A percentile compares a stretch with the other conserved stretches of the same genome.
These are phyloP conservation scores for Rhamnusium bicolor DNA, from an alignment of 2,888 invertebrate species.

Conservation along the genomic window DNA sequence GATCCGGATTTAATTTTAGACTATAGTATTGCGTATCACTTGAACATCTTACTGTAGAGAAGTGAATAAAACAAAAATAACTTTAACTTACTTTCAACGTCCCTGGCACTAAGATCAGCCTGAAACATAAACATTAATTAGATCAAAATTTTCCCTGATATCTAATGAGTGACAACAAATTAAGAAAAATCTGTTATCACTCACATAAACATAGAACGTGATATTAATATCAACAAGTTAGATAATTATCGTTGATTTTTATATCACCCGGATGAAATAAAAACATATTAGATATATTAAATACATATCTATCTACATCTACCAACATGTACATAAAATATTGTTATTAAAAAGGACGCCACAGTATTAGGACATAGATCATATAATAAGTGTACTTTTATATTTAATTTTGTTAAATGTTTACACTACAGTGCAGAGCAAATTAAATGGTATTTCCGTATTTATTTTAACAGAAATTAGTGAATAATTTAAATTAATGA, in stretches of 20 bases:
- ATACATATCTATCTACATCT: constrained; percentile 12
- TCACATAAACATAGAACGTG: neutral
- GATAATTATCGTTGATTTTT: neutral
- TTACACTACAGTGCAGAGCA: constrained; percentile 15
- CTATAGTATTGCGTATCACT: constrained; percentile 43
- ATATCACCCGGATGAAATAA: neutral
- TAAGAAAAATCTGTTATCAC: too few relatives aligned
- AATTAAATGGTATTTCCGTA: neutral
- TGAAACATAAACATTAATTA: constrained; percentile 69
- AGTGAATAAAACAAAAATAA: constrained; percentile 41
- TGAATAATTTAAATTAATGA: too few relatives aligned
- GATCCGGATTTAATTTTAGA: constrained; percentile 57
- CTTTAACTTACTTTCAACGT: constrained; percentile 89
- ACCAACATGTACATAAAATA: constrained; percentile 10
- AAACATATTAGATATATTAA: constrained; percentile 17
- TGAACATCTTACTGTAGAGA: constrained; percentile 31
- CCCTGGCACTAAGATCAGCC: constrained; percentile 91
- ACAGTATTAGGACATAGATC: constrained; percentile 42
- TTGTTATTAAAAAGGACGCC: constrained; percentile 38
- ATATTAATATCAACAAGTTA: neutral
- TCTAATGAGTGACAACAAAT: neutral
- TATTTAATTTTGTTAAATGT: constrained; percentile 28
- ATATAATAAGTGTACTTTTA: neutral
- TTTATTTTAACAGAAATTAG: too few relatives aligned
- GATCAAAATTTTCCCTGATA: neutral